A percentile compares a stretch with the other conserved stretches of the same genome.
Conservation (phyloP, 2,888 invertebrate genomes). For the Zonitis immaculata region DNA sequence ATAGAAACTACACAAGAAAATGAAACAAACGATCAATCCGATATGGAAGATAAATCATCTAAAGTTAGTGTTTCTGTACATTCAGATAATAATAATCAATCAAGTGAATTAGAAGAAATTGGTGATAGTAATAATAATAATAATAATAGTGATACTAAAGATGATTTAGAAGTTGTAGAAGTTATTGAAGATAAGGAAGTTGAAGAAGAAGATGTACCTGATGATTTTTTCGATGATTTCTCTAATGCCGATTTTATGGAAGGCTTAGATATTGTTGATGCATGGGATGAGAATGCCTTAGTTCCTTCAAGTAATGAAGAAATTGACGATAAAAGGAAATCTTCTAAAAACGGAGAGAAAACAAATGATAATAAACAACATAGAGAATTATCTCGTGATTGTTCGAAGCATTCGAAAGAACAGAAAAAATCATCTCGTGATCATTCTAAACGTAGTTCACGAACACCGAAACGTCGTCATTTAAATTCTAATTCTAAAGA, state of each 20-base stretch:
- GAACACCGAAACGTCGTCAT: slow-evolving; percentile 8
- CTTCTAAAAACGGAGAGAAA: not conserved
- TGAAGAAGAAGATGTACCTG: slow-evolving; percentile 45
- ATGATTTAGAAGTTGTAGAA: slow-evolving; percentile 1
- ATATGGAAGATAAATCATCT: not conserved
- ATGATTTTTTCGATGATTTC: slow-evolving; percentile 48
- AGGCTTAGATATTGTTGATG: slow-evolving; percentile 47
- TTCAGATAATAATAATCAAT: not conserved
- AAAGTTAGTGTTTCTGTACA: not conserved
- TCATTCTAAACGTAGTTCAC: slow-evolving; percentile 2
- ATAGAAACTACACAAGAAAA: not conserved
- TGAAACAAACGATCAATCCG: not conserved
- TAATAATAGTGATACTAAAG: not conserved
- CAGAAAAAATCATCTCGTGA: slow-evolving; percentile 4
- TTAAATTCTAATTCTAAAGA: slow-evolving; percentile 5
- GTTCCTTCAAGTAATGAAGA: not conserved
- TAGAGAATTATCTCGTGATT: not conserved
- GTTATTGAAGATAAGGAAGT: slow-evolving; percentile 18
- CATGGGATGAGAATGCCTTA: slow-evolving; percentile 36
- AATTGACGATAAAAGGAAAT: slow-evolving; percentile 1
- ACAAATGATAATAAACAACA: not conserved
- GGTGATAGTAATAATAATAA: not conserved
- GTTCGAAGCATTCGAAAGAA: slow-evolving; percentile 7
- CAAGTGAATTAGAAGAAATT: not conserved
- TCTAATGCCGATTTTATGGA: slow-evolving; percentile 48